Evolutionary conservation across 2,113 vertebrate genomes (phyloP), one percentile per base, ranked within the genome.

Genomic region (Tetrao urogallus): DNA sequence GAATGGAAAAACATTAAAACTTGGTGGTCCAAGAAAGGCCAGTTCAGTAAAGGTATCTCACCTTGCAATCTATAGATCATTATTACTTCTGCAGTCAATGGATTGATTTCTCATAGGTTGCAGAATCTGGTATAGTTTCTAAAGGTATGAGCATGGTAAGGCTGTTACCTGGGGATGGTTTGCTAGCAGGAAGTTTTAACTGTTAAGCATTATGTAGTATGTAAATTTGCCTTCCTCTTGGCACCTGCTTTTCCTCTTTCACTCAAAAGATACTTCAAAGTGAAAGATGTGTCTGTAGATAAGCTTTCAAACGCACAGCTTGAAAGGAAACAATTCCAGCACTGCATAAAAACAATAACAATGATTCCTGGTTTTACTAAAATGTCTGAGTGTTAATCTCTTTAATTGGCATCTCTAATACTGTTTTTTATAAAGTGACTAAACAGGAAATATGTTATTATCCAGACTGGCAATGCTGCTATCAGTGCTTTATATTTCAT

Each of bases 221-320:
- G 14, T 89, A 79, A 91, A 74, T 77, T 72, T 74, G 17, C 24
- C n/a, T 45, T 84, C 64, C 42, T 85, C 30, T 56, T 67, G 60
- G 67, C 87, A 93, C 72, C 60, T 77, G 40, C 71, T 89, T 89
- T 94, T 89, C 50, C 34, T 74, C 32, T 84, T 85, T 45, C 60
- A 34, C 34, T 88, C 0, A 0, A 69, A 92, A 82, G 71, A 92
- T 50, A 38, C 34, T 80, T 72, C 25, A 74, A 82, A 89, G 54
- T 77, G 34, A 11, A 80, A 56, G 7, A 28, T 70, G 25, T 80
- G 32, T 67, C 45, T 88, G 42, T 92, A 92, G 92, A 86, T 85
- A 88, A 48, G 30, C 43, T 43, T 87, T 93, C 70, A 93, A 66
- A 91, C 38, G n/a, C 70, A 89, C 42, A 86, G 72, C 69, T 86